Evolutionary conservation across 2,113 vertebrate genomes (phyloP).

Genomic region (Nyctibius bracteatus): DNA sequence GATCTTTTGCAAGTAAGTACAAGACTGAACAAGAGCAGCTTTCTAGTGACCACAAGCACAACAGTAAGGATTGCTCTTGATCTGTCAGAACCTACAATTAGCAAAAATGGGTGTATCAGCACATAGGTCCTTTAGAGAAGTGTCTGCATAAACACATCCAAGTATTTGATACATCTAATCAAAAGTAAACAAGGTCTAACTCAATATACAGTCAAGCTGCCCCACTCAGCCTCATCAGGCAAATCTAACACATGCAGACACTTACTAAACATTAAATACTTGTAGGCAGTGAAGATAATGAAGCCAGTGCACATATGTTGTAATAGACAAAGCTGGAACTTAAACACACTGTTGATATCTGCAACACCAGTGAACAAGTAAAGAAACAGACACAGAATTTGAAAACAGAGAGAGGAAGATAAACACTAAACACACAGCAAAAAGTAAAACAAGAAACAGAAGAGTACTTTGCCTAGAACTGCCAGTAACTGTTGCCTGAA

Average conservation of each 20-base stretch:
- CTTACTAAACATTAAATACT: background rate
- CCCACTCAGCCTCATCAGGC: background rate
- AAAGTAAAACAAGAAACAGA: conserved; percentile 11
- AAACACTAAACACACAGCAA: background rate
- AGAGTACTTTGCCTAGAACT: background rate
- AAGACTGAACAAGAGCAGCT: background rate
- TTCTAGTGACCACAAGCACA: background rate
- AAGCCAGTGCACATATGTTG: conserved; percentile 23
- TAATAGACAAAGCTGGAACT: conserved; percentile 14
- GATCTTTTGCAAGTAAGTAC: background rate
- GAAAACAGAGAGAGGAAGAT: conserved; percentile 18
- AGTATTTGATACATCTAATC: background rate
- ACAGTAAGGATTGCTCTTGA: background rate
- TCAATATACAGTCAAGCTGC: background rate
- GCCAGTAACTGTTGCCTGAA: background rate
- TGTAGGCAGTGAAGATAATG: background rate
- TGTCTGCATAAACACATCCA: background rate
- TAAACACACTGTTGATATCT: background rate
- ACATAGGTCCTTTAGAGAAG: background rate
- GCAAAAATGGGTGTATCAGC: background rate
- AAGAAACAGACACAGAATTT: background rate
- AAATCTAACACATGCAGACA: background rate
- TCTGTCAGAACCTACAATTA: background rate
- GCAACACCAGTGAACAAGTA: conserved; percentile 15
- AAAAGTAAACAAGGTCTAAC: background rate